Evolutionary conservation across 2,797 vertebrate genomes (phyloP).

Genomic region (Sus cebifrons): DNA sequence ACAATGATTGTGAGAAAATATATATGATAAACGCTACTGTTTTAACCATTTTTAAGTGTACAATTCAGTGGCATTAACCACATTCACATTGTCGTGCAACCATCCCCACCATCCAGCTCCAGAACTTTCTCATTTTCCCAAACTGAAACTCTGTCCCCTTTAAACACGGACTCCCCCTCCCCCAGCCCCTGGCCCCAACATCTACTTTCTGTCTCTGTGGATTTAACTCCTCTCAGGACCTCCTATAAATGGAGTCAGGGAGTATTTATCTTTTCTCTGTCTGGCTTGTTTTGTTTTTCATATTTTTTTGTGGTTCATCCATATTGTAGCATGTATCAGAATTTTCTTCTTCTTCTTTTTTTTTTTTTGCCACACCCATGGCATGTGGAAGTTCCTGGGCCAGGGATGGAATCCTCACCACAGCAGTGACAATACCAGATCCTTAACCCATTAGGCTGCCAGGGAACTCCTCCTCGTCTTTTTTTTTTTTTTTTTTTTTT

Average conservation of each 20-base stretch:
- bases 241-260: neutral
- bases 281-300: neutral
- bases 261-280: neutral
- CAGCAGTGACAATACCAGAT: too few relatives aligned
- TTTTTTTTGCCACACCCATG: too few relatives aligned
- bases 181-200: neutral
- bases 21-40: neutral
- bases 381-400: too few relatives aligned
- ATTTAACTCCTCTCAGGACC: neutral
- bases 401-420: too few relatives aligned
- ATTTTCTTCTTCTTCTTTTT: neutral
- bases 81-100: accelerated
- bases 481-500: neutral
- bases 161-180: accelerated
- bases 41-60: neutral
- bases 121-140: neutral
- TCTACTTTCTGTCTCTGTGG: neutral
- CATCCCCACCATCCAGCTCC: neutral
- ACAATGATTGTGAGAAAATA: neutral
- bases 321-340: accelerated
- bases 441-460: too few relatives aligned
- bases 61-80: neutral
- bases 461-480: too few relatives aligned
- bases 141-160: neutral
- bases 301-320: neutral